A percentile compares a stretch with the other conserved stretches of the same genome.
Evolutionary conservation across 2,888 invertebrate species (phyloP).

Genomic region (Hydraecia micacea): DNA sequence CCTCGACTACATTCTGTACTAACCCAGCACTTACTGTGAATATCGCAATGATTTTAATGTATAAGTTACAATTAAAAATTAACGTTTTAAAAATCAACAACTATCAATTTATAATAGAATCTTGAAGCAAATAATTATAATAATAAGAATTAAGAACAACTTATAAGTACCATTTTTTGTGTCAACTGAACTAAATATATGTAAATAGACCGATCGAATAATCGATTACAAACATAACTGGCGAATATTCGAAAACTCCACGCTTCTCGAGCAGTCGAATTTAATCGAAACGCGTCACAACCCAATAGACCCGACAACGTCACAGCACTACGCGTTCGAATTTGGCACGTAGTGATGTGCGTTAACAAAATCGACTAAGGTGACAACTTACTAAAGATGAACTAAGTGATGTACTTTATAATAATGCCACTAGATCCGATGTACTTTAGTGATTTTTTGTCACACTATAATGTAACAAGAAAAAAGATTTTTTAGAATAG

Average conservation of each 20-base stretch:
- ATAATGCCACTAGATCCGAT: slow-evolving; percentile 39
- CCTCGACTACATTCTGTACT: slow-evolving; percentile 50
- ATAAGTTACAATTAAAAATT: slow-evolving; percentile 65
- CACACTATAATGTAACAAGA: slow-evolving; percentile 53
- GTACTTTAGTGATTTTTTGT: slow-evolving; percentile 48
- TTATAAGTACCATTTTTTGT: slow-evolving; percentile 69
- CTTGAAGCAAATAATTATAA: slow-evolving; percentile 69
- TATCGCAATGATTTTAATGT: slow-evolving; percentile 60
- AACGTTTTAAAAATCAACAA: slow-evolving; percentile 64
- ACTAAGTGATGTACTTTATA: slow-evolving; percentile 32
- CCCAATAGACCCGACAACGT: slow-evolving; percentile 67
- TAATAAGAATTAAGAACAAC: slow-evolving; percentile 69
- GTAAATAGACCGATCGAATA: slow-evolving; percentile 61
- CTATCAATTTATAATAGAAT: slow-evolving; percentile 68
- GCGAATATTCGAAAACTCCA: slow-evolving; percentile 60
- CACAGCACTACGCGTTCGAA: slow-evolving; percentile 61
- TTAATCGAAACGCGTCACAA: slow-evolving; percentile 64
- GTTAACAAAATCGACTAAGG: slow-evolving; percentile 60
- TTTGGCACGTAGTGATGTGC: slow-evolving; percentile 56
- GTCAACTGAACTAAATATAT: slow-evolving; percentile 66
- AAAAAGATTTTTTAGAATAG: slow-evolving; percentile 53
- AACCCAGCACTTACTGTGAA: slow-evolving; percentile 60
- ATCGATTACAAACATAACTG: slow-evolving; percentile 65
- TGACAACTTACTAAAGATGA: slow-evolving; percentile 65
- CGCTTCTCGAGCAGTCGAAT: slow-evolving; percentile 60